Evolutionary conservation across 2,888 invertebrate genomes (phyloP), one percentile per base, ranked within the genome.

Genomic region (Choristoneura rosaceana): DNA sequence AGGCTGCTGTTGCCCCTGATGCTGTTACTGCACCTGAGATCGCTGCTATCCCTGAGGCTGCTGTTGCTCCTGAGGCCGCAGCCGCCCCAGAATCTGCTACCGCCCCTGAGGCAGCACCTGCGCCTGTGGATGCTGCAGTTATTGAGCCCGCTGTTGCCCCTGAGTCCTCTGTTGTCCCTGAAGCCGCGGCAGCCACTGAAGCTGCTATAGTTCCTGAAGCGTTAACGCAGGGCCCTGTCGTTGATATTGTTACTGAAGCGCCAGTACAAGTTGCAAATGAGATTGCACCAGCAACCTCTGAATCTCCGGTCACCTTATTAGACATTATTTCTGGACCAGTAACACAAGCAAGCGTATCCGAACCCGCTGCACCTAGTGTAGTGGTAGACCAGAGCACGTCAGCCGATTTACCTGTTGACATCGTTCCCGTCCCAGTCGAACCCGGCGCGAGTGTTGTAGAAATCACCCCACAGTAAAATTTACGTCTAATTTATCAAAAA

Each of bases 391-490:
- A 78, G 62, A 50, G n/a, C 47, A n/a, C 50, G 61, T 61, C 64
- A 25, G 64, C 76, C n/a, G 76, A 71, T 3, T n/a, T 70, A 14
- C 73, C 74, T 25, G 74, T 74, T 59, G 77, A 76, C 65, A 77
- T 69, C 59, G 70, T 86, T 14, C 74, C 82, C 12, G 65, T 86
- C 50, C 85, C 87, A 14, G 77, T 77, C 17, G 92, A 92, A 80
- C 74, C 80, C 3, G 91, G 89, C 55, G 92, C 93, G 25, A 78
- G 86, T 15, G 80, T 93, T 15, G 79, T 93, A 70, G 90, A 92
- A 75, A 83, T 92, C 69, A 83, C 82, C 50, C 77, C 83, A 68
- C 92, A 92, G 77, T 86, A 76, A 43, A 86, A 66, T 59, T 12
- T 17, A 33, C 43, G 47, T 33, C 7, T 0, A 9, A 17, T 5